Evolutionary conservation across 1,140 invertebrate genomes (phyloP).

Genomic region (Papilio glaucus): DNA sequence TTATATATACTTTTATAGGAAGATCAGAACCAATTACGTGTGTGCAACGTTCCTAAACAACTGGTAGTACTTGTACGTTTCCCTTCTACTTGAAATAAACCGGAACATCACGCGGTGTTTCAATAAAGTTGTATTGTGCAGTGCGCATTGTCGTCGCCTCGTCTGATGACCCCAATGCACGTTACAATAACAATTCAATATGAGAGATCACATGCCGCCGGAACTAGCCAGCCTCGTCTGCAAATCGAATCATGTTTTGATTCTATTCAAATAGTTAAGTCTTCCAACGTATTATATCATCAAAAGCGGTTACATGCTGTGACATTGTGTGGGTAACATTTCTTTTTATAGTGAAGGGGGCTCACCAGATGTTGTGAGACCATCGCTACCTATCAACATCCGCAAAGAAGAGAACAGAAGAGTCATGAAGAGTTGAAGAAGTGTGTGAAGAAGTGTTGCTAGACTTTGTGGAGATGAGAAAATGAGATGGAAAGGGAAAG

Average conservation of each 20-base stretch:
- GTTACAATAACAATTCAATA: slow-evolving; percentile 59
- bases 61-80: background rate
- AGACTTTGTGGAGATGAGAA: no score
- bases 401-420: no score
- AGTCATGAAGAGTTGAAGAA: no score
- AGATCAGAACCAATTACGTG: background rate
- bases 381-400: no score
- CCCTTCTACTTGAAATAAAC: background rate
- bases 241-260: background rate
- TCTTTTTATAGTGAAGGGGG: no score
- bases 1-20: no score
- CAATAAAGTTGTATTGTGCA: slow-evolving; percentile 60
- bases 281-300: no score
- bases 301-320: no score
- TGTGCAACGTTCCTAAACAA: background rate
- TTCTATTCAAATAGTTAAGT: background rate
- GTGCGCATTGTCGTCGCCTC: slow-evolving; percentile 58
- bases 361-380: no score
- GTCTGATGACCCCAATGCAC: slow-evolving; percentile 64
- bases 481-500: no score
- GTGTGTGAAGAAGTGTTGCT: no score
- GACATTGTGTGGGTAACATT: no score
- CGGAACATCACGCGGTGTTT: slow-evolving; percentile 47
- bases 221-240: slow-evolving; percentile 37
- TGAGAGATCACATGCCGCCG: slow-evolving; percentile 49